Evolutionary conservation across 2,888 invertebrate genomes (phyloP).

Genomic region (Tetragonula carbonaria): DNA sequence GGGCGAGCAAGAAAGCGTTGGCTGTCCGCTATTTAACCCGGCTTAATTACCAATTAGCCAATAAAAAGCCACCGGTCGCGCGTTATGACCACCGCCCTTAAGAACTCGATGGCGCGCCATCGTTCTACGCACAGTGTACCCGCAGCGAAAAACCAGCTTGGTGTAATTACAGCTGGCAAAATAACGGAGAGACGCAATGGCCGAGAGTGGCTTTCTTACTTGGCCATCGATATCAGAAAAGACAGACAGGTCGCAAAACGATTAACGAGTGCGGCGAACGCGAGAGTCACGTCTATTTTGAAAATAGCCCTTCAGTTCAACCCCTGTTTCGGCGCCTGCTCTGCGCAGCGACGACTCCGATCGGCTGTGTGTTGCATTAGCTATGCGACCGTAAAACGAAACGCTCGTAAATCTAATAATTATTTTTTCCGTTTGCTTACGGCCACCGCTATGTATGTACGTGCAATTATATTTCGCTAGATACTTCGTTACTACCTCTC

Average conservation of each 20-base stretch:
- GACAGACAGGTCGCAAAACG: conserved; percentile 31
- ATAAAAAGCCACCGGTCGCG: conserved; percentile 78
- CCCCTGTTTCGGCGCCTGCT: neutral
- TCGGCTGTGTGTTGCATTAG: conserved; percentile 17
- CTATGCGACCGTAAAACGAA: conserved; percentile 26
- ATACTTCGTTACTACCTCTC: conserved; percentile 1
- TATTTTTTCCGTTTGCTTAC: neutral
- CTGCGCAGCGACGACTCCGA: conserved; percentile 1
- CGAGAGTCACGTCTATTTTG: neutral
- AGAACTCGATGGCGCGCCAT: conserved; percentile 58
- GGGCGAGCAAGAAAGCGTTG: conserved; percentile 81
- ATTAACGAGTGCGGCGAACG: conserved; percentile 30
- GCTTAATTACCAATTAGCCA: conserved; percentile 83
- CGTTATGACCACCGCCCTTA: conserved; percentile 71
- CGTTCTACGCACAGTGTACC: conserved; percentile 56
- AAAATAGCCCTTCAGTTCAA: neutral
- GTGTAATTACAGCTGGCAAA: conserved; percentile 82
- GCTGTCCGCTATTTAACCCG: conserved; percentile 81
- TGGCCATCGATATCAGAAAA: conserved; percentile 44
- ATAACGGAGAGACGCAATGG: conserved; percentile 75
- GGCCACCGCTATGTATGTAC: neutral
- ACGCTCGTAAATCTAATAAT: conserved; percentile 41
- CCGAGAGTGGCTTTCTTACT: conserved; percentile 64
- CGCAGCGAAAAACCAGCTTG: conserved; percentile 77
- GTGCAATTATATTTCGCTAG: conserved; percentile 21